Percentiles rank a stretch among this genome's conserved stretches.
Conservation (phyloP, 2,888 invertebrate genomes). For the Antheraea assamensis region DNA sequence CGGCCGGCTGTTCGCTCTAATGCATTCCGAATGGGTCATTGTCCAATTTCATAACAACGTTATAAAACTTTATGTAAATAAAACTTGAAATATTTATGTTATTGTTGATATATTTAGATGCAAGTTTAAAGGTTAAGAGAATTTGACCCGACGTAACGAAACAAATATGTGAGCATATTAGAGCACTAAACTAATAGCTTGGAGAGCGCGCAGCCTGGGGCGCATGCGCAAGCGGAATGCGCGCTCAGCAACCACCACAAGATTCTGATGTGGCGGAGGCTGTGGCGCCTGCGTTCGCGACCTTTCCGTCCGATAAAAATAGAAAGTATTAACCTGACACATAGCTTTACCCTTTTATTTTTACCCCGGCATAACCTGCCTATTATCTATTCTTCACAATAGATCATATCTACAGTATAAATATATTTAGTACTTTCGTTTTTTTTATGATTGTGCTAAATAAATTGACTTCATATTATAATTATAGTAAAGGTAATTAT, state of each 20-base stretch:
- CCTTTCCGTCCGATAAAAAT: slow-evolving; percentile 78
- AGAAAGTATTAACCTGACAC: slow-evolving; percentile 76
- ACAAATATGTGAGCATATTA: slow-evolving; percentile 52
- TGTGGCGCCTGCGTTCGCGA: slow-evolving; percentile 68
- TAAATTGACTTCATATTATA: background rate
- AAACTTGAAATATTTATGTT: slow-evolving; percentile 24
- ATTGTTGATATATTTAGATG: slow-evolving; percentile 25
- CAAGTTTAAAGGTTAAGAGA: slow-evolving; percentile 20
- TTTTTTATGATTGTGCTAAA: slow-evolving; percentile 29
- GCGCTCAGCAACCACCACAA: slow-evolving; percentile 62
- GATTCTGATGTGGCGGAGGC: slow-evolving; percentile 59
- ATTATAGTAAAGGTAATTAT: background rate
- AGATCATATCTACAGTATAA: slow-evolving; percentile 54
- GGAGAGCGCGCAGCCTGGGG: slow-evolving; percentile 71
- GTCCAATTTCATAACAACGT: slow-evolving; percentile 45
- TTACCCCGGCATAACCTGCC: slow-evolving; percentile 66
- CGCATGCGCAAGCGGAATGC: slow-evolving; percentile 76
- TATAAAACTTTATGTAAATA: slow-evolving; percentile 32
- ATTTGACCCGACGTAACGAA: slow-evolving; percentile 39
- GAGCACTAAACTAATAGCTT: slow-evolving; percentile 34
- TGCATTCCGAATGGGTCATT: slow-evolving; percentile 72
- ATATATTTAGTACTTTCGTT: slow-evolving; percentile 61
- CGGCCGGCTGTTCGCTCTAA: slow-evolving; percentile 58
- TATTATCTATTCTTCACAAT: slow-evolving; percentile 44
- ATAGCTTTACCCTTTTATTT: slow-evolving; percentile 71